These are phyloP conservation scores for Aphidius gifuensis DNA, from an alignment of 1,140 invertebrate genomes.

Conservation along the genomic window DNA sequence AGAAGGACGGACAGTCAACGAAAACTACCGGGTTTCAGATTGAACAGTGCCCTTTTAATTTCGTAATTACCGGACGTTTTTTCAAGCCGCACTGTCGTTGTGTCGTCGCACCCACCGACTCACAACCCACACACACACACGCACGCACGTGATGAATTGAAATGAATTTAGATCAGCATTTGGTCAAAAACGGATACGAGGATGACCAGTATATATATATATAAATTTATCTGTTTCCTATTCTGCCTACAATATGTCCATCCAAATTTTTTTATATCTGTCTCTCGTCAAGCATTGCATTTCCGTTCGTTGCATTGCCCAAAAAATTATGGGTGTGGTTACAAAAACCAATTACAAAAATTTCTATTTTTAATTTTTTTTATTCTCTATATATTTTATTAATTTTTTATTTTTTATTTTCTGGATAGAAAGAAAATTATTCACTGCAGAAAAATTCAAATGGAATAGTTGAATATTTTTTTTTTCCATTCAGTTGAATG, in stretches of 20 bases:
- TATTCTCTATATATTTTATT: background rate
- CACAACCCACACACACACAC: background rate
- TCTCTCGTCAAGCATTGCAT: slow-evolving; percentile 19
- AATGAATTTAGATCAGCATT: background rate
- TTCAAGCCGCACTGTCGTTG: slow-evolving; percentile 24
- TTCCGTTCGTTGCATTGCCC: slow-evolving; percentile 21
- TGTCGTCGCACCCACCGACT: slow-evolving; percentile 21
- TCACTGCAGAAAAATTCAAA: background rate
- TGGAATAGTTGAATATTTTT: background rate
- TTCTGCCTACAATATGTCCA: slow-evolving; percentile 21
- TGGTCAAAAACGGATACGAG: slow-evolving; percentile 21
- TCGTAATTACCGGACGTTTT: slow-evolving; percentile 37
- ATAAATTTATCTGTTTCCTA: background rate
- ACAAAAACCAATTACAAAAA: slow-evolving; percentile 18
- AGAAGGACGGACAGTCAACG: background rate
- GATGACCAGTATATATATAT: background rate
- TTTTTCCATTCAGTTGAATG: background rate
- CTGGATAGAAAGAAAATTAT: slow-evolving; percentile 1
- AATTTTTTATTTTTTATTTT: background rate
- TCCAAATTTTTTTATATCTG: slow-evolving; percentile 6
- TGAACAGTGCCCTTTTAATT: slow-evolving; percentile 40
- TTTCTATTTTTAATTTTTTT: background rate
- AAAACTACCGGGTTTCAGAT: slow-evolving; percentile 13
- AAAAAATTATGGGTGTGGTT: slow-evolving; percentile 23
- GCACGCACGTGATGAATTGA: background rate